Percentiles rank a stretch among this genome's conserved stretches.
Evolutionary conservation across 2,113 vertebrate species (phyloP).

Genomic region (Nipponia nippon): DNA sequence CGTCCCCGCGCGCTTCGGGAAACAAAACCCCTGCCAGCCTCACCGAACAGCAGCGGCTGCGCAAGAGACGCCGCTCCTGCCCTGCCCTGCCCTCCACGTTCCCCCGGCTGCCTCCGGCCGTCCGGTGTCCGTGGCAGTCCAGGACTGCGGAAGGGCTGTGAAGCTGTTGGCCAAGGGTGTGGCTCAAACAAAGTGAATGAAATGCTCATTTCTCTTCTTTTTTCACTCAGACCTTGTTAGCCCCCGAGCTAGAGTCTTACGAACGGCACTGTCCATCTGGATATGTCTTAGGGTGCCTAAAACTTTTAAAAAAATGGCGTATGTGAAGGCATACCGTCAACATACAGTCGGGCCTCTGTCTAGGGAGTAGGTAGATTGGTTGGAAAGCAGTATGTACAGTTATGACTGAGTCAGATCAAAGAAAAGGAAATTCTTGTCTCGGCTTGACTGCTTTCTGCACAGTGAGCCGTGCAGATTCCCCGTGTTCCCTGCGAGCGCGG

Average conservation of each 20-base stretch:
- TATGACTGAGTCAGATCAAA: background rate
- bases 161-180: background rate
- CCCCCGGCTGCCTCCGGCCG: rapidly evolving
- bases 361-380: background rate
- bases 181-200: background rate
- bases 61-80: background rate
- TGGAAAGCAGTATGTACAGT: background rate
- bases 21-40: background rate
- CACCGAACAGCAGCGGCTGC: background rate
- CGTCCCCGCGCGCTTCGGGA: rapidly evolving
- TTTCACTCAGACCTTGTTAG: background rate
- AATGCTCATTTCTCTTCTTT: background rate
- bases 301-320: background rate
- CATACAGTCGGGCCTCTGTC: background rate
- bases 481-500: rapidly evolving
- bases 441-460: background rate
- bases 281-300: background rate
- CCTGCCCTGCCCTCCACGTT: background rate
- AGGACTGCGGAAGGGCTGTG: background rate
- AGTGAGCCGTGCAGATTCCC: background rate
- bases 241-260: background rate
- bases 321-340: background rate
- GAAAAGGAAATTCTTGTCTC: background rate
- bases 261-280: background rate
- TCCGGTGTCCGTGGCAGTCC: rapidly evolving